phyloP scores from a whole-genome alignment of 2,888 invertebrate genomes.

The Aspidiotus destructor region DNA sequence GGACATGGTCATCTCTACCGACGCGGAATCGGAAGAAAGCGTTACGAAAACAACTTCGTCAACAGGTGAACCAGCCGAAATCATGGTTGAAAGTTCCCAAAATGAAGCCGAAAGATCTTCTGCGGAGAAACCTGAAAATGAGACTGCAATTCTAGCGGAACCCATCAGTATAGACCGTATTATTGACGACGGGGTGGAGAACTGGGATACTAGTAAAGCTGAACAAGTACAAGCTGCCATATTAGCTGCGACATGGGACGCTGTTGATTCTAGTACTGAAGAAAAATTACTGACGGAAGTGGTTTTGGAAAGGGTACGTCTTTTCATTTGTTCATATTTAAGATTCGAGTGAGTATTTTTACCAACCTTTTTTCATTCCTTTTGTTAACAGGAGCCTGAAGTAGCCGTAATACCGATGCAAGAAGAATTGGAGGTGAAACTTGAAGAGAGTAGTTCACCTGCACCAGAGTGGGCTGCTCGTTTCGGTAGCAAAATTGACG shows the following conservation, averaged over 20 bases:
- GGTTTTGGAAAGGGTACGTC: slow-evolving; percentile 28
- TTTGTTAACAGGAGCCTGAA: slow-evolving; percentile 31
- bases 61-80: background rate
- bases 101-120: background rate
- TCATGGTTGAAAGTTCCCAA: background rate
- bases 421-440: slow-evolving; percentile 51
- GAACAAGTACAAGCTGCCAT: slow-evolving; percentile 26
- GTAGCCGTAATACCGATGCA: slow-evolving; percentile 47
- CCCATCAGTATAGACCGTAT: slow-evolving; percentile 20
- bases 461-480: slow-evolving; percentile 43
- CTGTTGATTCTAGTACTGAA: slow-evolving; percentile 45
- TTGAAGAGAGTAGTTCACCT: slow-evolving; percentile 47
- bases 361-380: too few relatives aligned
- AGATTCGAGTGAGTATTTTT: too few relatives aligned
- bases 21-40: background rate
- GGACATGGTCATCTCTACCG: background rate
- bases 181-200: slow-evolving; percentile 39
- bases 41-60: background rate
- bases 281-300: slow-evolving; percentile 41
- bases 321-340: background rate
- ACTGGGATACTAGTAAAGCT: slow-evolving; percentile 39
- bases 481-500: slow-evolving; percentile 21
- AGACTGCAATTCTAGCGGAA: slow-evolving; percentile 12
- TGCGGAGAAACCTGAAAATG: background rate
- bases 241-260: slow-evolving; percentile 42